Conservation (phyloP, 2,113 vertebrate genomes). For the Rhineura floridana region DNA sequence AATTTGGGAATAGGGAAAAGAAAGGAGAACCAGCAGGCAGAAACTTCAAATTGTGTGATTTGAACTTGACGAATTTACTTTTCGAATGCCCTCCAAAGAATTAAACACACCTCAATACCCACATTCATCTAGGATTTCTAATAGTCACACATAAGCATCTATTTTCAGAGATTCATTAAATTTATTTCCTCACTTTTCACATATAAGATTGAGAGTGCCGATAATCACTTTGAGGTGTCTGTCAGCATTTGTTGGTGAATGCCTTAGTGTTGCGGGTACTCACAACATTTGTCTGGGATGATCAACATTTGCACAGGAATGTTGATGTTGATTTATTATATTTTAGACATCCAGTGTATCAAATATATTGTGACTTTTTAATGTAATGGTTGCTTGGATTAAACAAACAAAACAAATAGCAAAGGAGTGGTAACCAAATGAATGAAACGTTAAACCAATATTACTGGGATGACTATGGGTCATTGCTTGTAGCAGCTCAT, state of each 20-base stretch:
- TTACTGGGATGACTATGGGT: background rate
- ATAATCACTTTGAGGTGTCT: background rate
- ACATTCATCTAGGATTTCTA: background rate
- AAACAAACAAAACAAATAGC: background rate
- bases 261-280: background rate
- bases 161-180: background rate
- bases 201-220: background rate
- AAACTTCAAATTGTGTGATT: background rate
- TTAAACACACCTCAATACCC: background rate
- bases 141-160: background rate
- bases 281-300: background rate
- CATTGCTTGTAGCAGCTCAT: background rate
- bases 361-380: background rate
- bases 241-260: background rate
- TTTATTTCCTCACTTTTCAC: background rate
- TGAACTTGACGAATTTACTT: background rate
- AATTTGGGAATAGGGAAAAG: background rate
- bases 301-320: background rate
- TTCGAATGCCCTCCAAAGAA: background rate
- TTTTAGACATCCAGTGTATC: background rate
- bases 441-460: background rate
- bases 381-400: background rate
- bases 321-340: background rate
- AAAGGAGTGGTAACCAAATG: background rate
- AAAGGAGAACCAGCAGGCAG: no score